These are phyloP conservation scores for Laodelphax striatellus DNA, from an alignment of 1,140 invertebrate genomes.

Conservation along the genomic window DNA sequence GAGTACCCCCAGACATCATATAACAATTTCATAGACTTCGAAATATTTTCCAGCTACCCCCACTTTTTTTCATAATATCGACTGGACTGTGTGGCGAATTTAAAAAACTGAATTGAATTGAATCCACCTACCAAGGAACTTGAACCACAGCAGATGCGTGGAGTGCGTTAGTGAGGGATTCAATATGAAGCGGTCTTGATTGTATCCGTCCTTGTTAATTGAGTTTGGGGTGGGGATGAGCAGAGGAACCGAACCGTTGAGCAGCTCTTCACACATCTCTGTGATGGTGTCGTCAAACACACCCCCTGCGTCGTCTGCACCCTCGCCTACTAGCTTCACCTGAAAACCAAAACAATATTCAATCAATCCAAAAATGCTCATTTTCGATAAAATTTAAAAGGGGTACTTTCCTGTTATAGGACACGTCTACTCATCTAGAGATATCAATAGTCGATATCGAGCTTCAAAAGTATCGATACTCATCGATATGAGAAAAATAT, in stretches of 20 bases:
- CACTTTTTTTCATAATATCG: no score
- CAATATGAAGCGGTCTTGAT: slow-evolving; percentile 47
- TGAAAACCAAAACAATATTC: slow-evolving; percentile 13
- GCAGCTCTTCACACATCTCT: slow-evolving; percentile 51
- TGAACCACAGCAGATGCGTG: slow-evolving; percentile 43
- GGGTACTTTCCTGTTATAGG: no score
- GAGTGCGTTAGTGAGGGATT: slow-evolving; percentile 44
- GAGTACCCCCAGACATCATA: no score
- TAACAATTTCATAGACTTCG: no score
- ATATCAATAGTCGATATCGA: no score
- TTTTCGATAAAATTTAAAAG: no score
- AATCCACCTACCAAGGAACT: slow-evolving; percentile 39
- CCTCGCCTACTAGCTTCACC: slow-evolving; percentile 49
- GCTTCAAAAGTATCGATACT: no score
- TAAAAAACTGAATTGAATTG: no score
- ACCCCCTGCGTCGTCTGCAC: slow-evolving; percentile 56
- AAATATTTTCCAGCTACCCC: no score
- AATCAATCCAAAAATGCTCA: no score
- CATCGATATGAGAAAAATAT: no score
- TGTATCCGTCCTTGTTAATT: slow-evolving; percentile 45
- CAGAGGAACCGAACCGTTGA: slow-evolving; percentile 36
- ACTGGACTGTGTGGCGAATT: background rate
- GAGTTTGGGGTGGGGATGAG: slow-evolving; percentile 45
- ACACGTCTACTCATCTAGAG: no score
- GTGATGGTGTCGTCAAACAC: slow-evolving; percentile 63